Conservation (phyloP, 2,797 vertebrate species). For the Sebastiscus tertius region DNA sequence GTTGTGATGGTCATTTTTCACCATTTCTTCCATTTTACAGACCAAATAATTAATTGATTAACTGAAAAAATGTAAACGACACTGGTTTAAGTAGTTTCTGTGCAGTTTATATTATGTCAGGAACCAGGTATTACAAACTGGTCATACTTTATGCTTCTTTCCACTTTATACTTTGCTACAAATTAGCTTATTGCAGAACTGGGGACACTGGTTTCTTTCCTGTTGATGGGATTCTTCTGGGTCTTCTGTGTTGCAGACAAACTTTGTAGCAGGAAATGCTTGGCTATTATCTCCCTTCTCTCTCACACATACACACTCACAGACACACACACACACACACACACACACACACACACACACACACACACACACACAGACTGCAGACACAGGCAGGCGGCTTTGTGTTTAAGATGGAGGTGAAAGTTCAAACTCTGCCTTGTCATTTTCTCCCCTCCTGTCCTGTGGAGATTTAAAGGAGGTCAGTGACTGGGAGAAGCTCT, state of each 20-base stretch:
- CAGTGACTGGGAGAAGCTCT: slow-evolving; percentile 33
- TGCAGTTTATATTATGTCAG: background rate
- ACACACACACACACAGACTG: background rate
- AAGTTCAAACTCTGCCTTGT: slow-evolving; percentile 62
- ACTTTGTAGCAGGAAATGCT: slow-evolving; percentile 59
- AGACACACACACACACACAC: slow-evolving; percentile 8
- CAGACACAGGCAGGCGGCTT: slow-evolving; percentile 36
- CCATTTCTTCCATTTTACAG: background rate
- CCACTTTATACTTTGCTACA: background rate
- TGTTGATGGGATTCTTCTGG: slow-evolving; percentile 5
- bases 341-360: background rate
- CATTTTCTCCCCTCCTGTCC: slow-evolving; percentile 42
- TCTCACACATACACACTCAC: background rate
- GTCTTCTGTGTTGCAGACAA: slow-evolving; percentile 25
- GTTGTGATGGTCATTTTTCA: background rate
- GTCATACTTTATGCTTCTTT: background rate
- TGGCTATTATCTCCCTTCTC: slow-evolving; percentile 48
- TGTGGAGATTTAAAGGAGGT: slow-evolving; percentile 60
- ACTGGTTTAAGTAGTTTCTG: background rate
- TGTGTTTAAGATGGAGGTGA: slow-evolving; percentile 61
- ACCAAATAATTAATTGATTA: background rate
- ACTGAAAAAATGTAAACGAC: background rate
- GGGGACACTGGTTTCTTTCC: background rate
- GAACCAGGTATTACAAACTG: background rate
- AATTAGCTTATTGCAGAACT: background rate